Evolutionary conservation across 2,113 vertebrate genomes (phyloP), one percentile per base, ranked within the genome.

Genomic region (Alethe diademata): DNA sequence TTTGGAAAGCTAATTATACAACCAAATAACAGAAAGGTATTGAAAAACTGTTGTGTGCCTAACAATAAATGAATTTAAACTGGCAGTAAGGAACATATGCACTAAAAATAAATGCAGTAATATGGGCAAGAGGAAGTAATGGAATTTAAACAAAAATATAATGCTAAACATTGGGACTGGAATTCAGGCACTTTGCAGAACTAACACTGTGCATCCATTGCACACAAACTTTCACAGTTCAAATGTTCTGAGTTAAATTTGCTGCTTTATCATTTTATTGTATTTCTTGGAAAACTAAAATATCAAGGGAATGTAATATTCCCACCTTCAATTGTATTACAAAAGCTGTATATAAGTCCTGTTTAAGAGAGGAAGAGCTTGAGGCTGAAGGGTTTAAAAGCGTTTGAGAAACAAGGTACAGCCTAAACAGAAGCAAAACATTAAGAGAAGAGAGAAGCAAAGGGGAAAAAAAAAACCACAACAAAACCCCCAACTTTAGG

Each of bases 1-100:
- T 96, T 96, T 95, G 95, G 71, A 78, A 95, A 96, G 95, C 84
- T 96, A 95, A 91, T 97, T 96, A 61, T 40, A 40, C 81, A 66
- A 45, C 73, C 92, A 97, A 93, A 96, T 91, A 95, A 83, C 82
- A 91, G 88, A 95, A 97, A 97, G 92, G 89, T 93, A 97, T 78
- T 93, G 78, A 93, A 95, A 57, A 88, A 95, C 62, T 58, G 17
- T 75, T 94, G 90, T 81, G 79, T 33, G 72, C 83, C 90, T 96
- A 94, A 95, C 60, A 28, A 74, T 94, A 96, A 94, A 88, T 93
- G 38, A 89, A 93, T 96, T 97, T 96, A 90, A n/a, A 61, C 67
- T 95, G 81, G 86, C 87, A 86, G 73, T 80, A 94, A 90, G 48
- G 64, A 89, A 75, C 74, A 70, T 35, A 64, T 1, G 26, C 40